Conservation (phyloP, 2,113 vertebrate genomes). For the Galbula dea region DNA sequence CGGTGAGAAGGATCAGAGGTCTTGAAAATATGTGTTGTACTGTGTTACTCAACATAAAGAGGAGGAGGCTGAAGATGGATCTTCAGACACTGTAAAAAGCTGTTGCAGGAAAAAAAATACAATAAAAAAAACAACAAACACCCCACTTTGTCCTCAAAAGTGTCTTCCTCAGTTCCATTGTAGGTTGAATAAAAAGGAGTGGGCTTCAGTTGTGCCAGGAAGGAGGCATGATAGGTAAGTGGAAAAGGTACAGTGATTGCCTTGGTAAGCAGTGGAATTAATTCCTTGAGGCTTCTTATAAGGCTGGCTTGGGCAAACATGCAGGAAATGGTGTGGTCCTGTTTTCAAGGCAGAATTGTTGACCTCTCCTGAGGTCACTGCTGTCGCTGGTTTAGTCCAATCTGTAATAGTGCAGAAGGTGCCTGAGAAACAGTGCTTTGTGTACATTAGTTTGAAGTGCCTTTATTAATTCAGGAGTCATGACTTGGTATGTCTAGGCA, state of each 20-base stretch:
- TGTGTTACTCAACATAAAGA: neutral
- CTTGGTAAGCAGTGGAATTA: neutral
- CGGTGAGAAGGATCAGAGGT: neutral
- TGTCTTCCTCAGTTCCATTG: neutral
- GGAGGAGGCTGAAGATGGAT: neutral
- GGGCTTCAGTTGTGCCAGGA: neutral
- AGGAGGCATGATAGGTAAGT: neutral
- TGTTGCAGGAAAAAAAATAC: neutral
- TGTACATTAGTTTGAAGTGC: neutral
- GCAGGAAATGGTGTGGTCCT: neutral
- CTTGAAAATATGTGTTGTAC: neutral
- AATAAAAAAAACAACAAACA: rapidly evolving
- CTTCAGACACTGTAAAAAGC: neutral
- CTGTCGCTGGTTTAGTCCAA: neutral
- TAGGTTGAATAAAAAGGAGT: neutral
- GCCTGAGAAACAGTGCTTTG: neutral
- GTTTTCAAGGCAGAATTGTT: neutral
- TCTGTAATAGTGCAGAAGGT: neutral
- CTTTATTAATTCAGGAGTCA: neutral
- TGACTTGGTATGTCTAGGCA: neutral
- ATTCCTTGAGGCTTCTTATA: neutral
- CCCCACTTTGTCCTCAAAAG: neutral
- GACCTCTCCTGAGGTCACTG: neutral
- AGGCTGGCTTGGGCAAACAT: neutral
- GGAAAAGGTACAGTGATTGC: neutral